Evolutionary conservation across 2,113 vertebrate genomes (phyloP).

Genomic region (Indicator maculatus): DNA sequence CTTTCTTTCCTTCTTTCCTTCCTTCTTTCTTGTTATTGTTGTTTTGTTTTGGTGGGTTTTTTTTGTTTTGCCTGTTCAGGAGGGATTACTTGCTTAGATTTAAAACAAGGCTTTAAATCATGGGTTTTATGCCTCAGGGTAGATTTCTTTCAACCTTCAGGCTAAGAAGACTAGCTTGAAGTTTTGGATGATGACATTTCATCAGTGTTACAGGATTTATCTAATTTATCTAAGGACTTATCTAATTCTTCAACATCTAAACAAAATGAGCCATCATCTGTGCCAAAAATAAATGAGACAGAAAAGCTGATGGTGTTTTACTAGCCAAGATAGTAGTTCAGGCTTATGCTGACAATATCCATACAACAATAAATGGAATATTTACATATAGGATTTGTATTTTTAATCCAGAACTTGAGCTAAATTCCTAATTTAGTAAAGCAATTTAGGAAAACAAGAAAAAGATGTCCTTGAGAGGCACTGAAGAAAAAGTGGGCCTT

Average conservation of each 20-base stretch:
- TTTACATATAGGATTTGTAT: not conserved
- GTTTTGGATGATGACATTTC: not conserved
- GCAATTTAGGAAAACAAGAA: not conserved
- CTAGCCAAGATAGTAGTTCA: not conserved
- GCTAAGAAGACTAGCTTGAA: not conserved
- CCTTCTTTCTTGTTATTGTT: no score
- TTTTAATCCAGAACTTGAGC: not conserved
- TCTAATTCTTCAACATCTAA: not conserved
- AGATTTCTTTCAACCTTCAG: not conserved
- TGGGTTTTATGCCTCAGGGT: not conserved
- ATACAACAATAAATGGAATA: not conserved
- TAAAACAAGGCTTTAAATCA: no score
- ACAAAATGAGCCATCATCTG: not conserved
- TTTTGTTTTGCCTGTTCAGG: no score
- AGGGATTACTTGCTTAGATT: no score
- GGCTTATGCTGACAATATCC: not conserved
- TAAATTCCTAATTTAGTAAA: not conserved
- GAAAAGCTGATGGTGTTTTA: not conserved
- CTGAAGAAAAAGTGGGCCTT: not conserved
- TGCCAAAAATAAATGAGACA: not conserved
- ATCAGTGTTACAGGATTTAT: not conserved
- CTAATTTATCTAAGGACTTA: not conserved
- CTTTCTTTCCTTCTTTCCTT: not conserved
- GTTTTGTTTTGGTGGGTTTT: no score
- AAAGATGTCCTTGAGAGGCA: not conserved